A percentile compares a stretch with the other conserved stretches of the same genome.
Conservation (phyloP, 2,797 vertebrate genomes). For the Sarcoramphus papa region DNA sequence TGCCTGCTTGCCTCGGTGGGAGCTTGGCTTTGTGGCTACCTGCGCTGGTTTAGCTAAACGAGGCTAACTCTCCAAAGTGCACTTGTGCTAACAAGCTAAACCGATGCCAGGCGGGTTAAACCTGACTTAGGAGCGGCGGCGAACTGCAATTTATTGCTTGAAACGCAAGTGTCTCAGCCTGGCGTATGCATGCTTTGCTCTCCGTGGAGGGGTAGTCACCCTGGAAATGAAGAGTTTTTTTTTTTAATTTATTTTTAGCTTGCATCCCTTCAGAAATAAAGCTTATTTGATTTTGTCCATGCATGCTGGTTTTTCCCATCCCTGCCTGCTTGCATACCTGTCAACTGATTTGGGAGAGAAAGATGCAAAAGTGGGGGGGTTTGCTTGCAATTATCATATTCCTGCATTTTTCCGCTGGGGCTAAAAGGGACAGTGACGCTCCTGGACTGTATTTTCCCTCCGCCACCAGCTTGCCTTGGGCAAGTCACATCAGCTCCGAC, state of each 20-base stretch:
- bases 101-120: neutral
- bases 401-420: rapidly evolving
- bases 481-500: neutral
- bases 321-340: neutral
- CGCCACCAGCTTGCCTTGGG: neutral
- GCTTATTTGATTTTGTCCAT: neutral
- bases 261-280: neutral
- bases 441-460: neutral
- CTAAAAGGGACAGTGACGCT: neutral
- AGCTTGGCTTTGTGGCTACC: neutral
- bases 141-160: neutral
- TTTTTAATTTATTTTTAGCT: neutral
- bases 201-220: neutral
- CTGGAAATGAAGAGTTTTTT: neutral
- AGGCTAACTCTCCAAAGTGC: neutral
- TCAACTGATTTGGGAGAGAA: neutral
- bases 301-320: neutral
- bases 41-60: rapidly evolving
- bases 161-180: neutral
- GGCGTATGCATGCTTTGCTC: neutral
- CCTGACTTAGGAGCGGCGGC: neutral
- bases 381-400: rapidly evolving
- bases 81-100: neutral
- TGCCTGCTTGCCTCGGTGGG: no score
- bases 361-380: neutral